Evolutionary conservation across 2,888 invertebrate species (phyloP).

Genomic region (Perdita meconis): DNA sequence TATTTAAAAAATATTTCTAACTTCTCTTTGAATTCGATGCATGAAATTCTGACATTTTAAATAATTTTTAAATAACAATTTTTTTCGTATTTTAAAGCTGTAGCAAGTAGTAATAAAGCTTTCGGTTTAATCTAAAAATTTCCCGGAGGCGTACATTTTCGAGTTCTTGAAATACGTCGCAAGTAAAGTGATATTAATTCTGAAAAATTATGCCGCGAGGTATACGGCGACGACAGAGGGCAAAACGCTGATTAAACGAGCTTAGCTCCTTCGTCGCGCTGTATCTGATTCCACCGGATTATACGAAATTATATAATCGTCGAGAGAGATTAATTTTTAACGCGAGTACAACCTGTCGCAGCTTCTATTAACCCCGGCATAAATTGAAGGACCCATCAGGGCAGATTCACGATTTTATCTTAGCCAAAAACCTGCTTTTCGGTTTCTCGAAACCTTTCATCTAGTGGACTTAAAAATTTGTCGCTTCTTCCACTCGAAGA

Average conservation of each 20-base stretch:
- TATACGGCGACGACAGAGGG: conserved; percentile 16
- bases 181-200: conserved; percentile 25
- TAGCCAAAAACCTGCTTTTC: no score
- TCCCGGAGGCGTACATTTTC: background rate
- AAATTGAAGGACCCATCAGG: conserved; percentile 5
- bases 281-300: conserved; percentile 57
- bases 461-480: no score
- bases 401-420: background rate
- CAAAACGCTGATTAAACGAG: conserved; percentile 35
- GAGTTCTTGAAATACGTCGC: background rate
- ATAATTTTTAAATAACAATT: no score
- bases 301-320: conserved; percentile 60
- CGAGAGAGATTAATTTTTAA: conserved; percentile 61
- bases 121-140: no score
- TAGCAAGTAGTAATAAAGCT: no score
- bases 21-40: no score
- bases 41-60: no score
- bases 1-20: no score
- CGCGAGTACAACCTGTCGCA: background rate
- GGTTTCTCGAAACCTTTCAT: no score
- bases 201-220: conserved; percentile 37
- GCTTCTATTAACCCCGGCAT: conserved; percentile 22
- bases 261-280: conserved; percentile 34
- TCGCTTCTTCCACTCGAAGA: no score
- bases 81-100: no score